These are phyloP conservation scores for Xiphophorus birchmanni DNA, from an alignment of 2,797 vertebrate species.

Conservation along the genomic window DNA sequence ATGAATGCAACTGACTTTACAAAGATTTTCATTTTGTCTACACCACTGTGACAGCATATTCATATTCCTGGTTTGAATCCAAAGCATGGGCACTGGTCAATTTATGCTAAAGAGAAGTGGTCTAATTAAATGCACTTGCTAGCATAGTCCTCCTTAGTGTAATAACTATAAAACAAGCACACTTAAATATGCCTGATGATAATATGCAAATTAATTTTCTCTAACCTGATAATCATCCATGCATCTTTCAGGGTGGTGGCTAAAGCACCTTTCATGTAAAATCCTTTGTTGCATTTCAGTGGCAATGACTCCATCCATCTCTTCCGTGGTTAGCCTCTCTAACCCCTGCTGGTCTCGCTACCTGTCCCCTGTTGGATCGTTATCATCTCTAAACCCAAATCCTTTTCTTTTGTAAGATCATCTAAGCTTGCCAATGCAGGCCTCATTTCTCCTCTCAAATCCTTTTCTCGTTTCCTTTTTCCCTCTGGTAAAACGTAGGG, in stretches of 20 bases:
- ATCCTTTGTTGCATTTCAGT: neutral
- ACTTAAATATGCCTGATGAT: neutral
- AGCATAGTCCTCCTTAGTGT: neutral
- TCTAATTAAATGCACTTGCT: neutral
- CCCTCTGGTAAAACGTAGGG: neutral
- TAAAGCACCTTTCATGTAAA: constrained; percentile 3
- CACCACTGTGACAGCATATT: neutral
- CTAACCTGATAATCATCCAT: neutral
- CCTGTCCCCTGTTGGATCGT: constrained; percentile 31
- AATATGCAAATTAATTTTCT: neutral
- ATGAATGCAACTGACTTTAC: neutral
- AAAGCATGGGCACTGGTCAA: neutral
- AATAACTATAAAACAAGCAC: neutral
- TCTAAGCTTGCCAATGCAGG: neutral
- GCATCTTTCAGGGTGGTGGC: neutral
- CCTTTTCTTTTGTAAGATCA: constrained; percentile 23
- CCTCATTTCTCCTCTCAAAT: neutral
- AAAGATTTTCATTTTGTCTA: neutral
- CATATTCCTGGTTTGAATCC: neutral
- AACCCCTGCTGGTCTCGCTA: constrained; percentile 25
- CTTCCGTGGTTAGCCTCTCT: constrained; percentile 20
- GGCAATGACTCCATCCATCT: neutral
- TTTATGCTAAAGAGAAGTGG: neutral
- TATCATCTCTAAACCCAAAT: constrained; percentile 27
- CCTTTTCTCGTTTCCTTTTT: neutral